Evolutionary conservation across 92 coral and sea anemone genomes (phyloP), one percentile per base, ranked within the genome.

Genomic region (Porites evermanni): DNA sequence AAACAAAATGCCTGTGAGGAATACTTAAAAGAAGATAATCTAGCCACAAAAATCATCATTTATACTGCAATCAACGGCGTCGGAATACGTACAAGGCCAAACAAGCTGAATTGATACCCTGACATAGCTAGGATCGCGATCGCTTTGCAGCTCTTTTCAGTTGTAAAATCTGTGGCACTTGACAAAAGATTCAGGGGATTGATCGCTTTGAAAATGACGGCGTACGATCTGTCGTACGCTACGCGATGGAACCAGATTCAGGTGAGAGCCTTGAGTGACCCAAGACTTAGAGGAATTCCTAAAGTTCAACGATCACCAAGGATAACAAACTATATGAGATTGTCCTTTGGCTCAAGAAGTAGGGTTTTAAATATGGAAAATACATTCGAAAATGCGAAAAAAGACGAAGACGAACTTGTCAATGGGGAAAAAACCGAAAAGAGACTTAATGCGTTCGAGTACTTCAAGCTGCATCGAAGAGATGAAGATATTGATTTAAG

Each of bases 391-490:
- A 69, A 44, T 1, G 76, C 77, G 17, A 19, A 38, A 73, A 72
- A n/a, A 11, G 74, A 29, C 17, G 53, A 79, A 47, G 44, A 12
- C n/a, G 67, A 70, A 6, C 5, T 3, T 32, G 10, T 10, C 8
- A 7, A 11, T 52, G 98, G 92, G 8, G 86, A 84, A 21, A 60
- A 73, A 73, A 3, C 77, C 16, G 61, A 18, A 7, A 53, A 23
- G 11, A 53, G 53, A 68, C 88, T 93, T 2, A 94, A 94, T 87
- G 94, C 94, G n/a, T 83, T 89, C 13, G 86, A 56, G 29, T 90
- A 75, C 70, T 90, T 94, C 67, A 84, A 84, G 60, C 64, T 70
- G 52, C 88, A 88, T 26, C 87, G 88, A 16, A 77, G 53, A 10
- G 71, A 51, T 32, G 75, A 44, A 12, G 82, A 85, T 13, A 18